Conservation (phyloP, 2,888 invertebrate genomes). For the Mimachlamys varia region DNA sequence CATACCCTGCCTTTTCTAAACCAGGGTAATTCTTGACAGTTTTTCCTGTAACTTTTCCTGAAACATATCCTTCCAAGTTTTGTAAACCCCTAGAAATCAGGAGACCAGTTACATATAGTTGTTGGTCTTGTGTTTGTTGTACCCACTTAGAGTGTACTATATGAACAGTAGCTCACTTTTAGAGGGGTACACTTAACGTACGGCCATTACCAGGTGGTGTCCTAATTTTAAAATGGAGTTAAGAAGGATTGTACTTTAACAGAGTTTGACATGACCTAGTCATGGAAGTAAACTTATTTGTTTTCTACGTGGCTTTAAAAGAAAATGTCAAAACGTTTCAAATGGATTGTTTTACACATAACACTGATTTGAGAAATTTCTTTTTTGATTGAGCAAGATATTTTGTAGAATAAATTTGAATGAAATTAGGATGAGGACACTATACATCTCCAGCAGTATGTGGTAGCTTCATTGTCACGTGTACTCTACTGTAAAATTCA, state of each 20-base stretch:
- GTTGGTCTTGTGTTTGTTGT: too few species aligned
- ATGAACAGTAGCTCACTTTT: too few species aligned
- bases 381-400: background rate
- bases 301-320: background rate
- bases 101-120: too few species aligned
- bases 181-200: too few species aligned
- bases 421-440: background rate
- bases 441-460: background rate
- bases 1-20: too few species aligned
- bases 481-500: conserved; percentile 6
- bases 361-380: conserved; percentile 3
- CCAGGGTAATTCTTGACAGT: too few species aligned
- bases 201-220: too few species aligned
- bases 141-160: too few species aligned
- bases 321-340: background rate
- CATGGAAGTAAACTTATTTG: background rate
- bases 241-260: background rate
- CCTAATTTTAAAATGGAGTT: too few species aligned
- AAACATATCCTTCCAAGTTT: too few species aligned
- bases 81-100: too few species aligned
- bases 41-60: too few species aligned
- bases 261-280: background rate
- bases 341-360: background rate
- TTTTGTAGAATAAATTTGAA: conserved; percentile 21
- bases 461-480: background rate